These are phyloP conservation scores for Rhizomys pruinosus DNA, from an alignment of 2,113 vertebrate genomes.

Conservation along the genomic window DNA sequence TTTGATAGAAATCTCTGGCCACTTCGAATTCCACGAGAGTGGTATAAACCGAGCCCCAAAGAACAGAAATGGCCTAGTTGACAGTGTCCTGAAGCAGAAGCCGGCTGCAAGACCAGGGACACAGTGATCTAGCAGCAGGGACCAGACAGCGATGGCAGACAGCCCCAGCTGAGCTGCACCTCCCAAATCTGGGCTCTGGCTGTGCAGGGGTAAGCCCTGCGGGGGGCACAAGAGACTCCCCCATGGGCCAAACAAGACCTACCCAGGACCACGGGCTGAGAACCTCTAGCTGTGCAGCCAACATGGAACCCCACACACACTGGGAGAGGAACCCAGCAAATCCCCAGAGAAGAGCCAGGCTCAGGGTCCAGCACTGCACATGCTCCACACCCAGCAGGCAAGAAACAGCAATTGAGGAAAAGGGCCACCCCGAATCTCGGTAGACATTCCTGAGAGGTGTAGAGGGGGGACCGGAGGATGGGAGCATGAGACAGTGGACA, in stretches of 20 bases:
- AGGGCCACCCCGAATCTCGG: background rate
- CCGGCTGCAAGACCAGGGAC: background rate
- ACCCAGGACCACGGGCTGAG: background rate
- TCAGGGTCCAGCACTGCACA: rapidly evolving
- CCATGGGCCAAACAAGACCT: background rate
- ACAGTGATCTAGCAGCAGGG: rapidly evolving
- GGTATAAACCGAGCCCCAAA: background rate
- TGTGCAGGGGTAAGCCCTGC: background rate
- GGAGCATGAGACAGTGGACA: rapidly evolving
- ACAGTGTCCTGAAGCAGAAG: background rate
- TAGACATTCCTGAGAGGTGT: too few species aligned
- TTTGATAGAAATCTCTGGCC: background rate
- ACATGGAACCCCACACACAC: rapidly evolving
- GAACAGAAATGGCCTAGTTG: background rate
- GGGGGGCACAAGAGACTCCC: background rate
- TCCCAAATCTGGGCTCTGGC: rapidly evolving
- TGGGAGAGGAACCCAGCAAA: rapidly evolving
- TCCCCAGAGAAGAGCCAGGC: background rate
- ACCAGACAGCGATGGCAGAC: too few species aligned
- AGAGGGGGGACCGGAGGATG: rapidly evolving
- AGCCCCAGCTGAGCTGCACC: background rate
- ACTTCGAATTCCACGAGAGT: background rate
- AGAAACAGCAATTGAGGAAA: rapidly evolving
- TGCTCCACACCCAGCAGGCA: too few species aligned
- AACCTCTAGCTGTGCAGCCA: rapidly evolving